Conservation (phyloP, 1,140 invertebrate genomes). For the Brachionus plicatilis region DNA sequence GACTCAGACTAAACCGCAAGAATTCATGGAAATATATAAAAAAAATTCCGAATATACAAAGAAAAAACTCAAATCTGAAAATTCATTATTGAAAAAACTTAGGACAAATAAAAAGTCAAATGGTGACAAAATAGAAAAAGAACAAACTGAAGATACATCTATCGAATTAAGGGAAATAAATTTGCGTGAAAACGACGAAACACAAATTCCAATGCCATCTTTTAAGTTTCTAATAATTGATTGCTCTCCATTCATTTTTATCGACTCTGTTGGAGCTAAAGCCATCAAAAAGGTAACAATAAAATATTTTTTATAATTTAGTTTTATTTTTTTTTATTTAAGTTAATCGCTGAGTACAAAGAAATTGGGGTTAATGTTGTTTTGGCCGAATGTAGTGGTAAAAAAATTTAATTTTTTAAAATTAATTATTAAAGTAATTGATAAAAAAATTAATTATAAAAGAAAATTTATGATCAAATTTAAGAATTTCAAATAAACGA, state of each 20-base stretch:
- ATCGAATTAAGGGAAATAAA: neutral
- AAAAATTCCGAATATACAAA: neutral
- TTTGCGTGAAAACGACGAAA: neutral
- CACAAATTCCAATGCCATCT: neutral
- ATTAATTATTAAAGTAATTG: too few relatives aligned
- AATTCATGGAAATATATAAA: too few relatives aligned
- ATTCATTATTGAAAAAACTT: neutral
- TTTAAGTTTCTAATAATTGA: neutral
- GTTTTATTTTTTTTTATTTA: too few relatives aligned
- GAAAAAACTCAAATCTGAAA: neutral
- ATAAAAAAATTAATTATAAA: too few relatives aligned
- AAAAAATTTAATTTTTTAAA: neutral
- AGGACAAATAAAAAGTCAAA: too few relatives aligned
- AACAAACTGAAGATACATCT: neutral
- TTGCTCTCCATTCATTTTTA: neutral
- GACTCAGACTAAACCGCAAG: too few relatives aligned
- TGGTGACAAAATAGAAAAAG: neutral
- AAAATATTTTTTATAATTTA: too few relatives aligned
- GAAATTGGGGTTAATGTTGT: neutral
- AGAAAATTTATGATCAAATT: too few relatives aligned
- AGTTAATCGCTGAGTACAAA: neutral
- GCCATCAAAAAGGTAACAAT: neutral
- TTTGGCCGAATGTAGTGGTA: neutral
- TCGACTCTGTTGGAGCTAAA: constrained; percentile 23
- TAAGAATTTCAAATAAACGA: too few relatives aligned